Percentiles rank a stretch among this genome's conserved stretches.
These are phyloP conservation scores for Hydrocynus forskahlii DNA, from an alignment of 2,797 vertebrate genomes.

Conservation along the genomic window DNA sequence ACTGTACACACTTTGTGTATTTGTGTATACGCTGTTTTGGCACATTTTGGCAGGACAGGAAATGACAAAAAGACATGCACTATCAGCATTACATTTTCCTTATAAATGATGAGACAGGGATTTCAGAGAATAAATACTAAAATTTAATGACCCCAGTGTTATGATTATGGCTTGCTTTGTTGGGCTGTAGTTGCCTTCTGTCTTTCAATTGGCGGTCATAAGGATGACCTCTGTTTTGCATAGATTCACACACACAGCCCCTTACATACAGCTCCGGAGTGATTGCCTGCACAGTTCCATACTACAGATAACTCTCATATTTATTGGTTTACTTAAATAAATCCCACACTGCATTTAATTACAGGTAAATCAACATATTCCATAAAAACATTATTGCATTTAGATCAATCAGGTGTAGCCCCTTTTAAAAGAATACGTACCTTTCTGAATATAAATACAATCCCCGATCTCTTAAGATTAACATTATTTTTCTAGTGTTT, in stretches of 20 bases:
- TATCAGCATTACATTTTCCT: slow-evolving; percentile 3
- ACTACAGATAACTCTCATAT: slow-evolving; percentile 52
- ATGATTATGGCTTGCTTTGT: background rate
- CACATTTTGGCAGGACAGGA: background rate
- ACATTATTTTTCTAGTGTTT: slow-evolving; percentile 57
- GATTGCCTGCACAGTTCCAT: slow-evolving; percentile 39
- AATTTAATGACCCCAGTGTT: background rate
- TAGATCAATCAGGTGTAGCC: slow-evolving; percentile 62
- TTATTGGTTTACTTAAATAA: slow-evolving; percentile 76
- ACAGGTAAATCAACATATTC: slow-evolving; percentile 59
- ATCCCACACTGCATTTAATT: slow-evolving; percentile 63
- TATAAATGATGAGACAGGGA: slow-evolving; percentile 33
- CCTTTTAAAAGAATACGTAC: slow-evolving; percentile 56
- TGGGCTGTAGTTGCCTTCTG: background rate
- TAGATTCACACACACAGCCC: slow-evolving; percentile 16
- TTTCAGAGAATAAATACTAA: slow-evolving; percentile 35
- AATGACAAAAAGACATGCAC: background rate
- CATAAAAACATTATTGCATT: slow-evolving; percentile 80
- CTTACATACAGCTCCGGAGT: background rate
- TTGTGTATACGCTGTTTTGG: slow-evolving; percentile 28
- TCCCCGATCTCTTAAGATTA: slow-evolving; percentile 35
- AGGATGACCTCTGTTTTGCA: slow-evolving; percentile 29
- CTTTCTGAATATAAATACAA: slow-evolving; percentile 62
- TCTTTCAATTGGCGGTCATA: slow-evolving; percentile 2
- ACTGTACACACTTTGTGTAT: slow-evolving; percentile 48